phyloP scores from a whole-genome alignment of 1,140 invertebrate species.

The Heliconius hermathena region DNA sequence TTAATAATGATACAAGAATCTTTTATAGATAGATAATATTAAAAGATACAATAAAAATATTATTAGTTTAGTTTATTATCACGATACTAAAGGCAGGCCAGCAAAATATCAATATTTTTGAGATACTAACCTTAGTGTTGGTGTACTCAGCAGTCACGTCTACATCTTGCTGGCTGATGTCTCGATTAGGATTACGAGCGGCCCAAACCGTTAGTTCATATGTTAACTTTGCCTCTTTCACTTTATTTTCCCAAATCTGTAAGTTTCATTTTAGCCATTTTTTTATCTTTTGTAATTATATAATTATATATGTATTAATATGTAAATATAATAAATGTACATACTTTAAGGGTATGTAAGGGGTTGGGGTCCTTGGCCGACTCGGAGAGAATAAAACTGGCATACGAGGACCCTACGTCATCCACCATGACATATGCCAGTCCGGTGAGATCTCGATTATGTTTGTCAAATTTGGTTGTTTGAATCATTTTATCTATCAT shows the following conservation, averaged over 20 bases:
- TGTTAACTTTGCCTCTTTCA: slow-evolving; percentile 65
- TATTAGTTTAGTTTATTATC: too few relatives aligned
- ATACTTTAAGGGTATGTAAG: slow-evolving; percentile 47
- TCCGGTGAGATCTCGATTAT: slow-evolving; percentile 44
- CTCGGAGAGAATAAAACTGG: slow-evolving; percentile 59
- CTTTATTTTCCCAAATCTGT: slow-evolving; percentile 65
- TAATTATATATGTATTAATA: not conserved
- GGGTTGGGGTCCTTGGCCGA: slow-evolving; percentile 55
- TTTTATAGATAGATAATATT: too few relatives aligned
- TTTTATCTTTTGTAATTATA: not conserved
- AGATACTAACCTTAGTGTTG: slow-evolving; percentile 16
- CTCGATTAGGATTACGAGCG: slow-evolving; percentile 53
- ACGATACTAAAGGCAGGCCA: too few relatives aligned
- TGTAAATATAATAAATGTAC: not conserved
- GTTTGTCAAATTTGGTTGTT: slow-evolving; percentile 49
- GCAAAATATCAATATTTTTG: not conserved
- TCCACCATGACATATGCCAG: slow-evolving; percentile 63
- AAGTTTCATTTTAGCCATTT: slow-evolving; percentile 24
- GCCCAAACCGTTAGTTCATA: slow-evolving; percentile 60
- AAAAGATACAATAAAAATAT: too few relatives aligned
- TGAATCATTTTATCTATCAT: slow-evolving; percentile 64
- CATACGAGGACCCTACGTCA: slow-evolving; percentile 60
- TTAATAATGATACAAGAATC: not conserved
- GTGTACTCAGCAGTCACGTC: slow-evolving; percentile 42
- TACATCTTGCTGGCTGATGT: slow-evolving; percentile 57